Evolutionary conservation across 2,888 invertebrate species (phyloP), one percentile per base, ranked within the genome.

Genomic region (Zaprionus obscuricornis): DNA sequence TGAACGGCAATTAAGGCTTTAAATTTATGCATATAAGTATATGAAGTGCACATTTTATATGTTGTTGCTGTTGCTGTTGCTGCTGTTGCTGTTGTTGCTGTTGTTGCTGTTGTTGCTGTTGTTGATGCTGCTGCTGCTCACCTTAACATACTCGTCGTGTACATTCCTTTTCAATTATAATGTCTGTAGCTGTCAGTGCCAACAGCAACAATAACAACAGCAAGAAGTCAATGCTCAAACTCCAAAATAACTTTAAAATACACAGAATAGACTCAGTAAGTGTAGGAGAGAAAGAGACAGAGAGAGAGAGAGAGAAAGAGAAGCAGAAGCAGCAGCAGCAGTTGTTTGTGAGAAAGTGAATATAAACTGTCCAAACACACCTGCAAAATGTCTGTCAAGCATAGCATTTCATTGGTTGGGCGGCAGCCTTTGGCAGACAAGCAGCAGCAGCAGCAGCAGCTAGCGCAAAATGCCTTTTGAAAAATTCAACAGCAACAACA

Each of bases 111-210:
- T n/a, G n/a, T n/a, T n/a, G n/a, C n/a, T n/a, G n/a, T n/a, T n/a
- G n/a, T n/a, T n/a, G n/a, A n/a, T n/a, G n/a, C n/a, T n/a, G n/a
- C n/a, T 22, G 63, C 13, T 50, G 65, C 33, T n/a, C 58, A 49
- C 39, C 49, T 45, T 26, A 52, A 49, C 66, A 49, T 27, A 54
- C 45, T 26, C 34, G 33, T n/a, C n/a, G n/a, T n/a, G n/a, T 52
- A 57, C 81, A 81, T 78, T 74, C 76, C 76, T 68, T 78, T 78
- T 78, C 81, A 78, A 78, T 78, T 78, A 81, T 64, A 73, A 81
- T 77, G 66, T 66, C 66, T 65, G 72, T 69, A 52, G 63, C 52
- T 76, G 79, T 74, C 63, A 60, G 54, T 36, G 64, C 62, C 58
- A 72, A 62, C 51, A 59, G 29, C 37, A 65, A 58, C 16, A 51